These are phyloP conservation scores for Falco berigora DNA, from an alignment of 2,797 vertebrate genomes.

Conservation along the genomic window DNA sequence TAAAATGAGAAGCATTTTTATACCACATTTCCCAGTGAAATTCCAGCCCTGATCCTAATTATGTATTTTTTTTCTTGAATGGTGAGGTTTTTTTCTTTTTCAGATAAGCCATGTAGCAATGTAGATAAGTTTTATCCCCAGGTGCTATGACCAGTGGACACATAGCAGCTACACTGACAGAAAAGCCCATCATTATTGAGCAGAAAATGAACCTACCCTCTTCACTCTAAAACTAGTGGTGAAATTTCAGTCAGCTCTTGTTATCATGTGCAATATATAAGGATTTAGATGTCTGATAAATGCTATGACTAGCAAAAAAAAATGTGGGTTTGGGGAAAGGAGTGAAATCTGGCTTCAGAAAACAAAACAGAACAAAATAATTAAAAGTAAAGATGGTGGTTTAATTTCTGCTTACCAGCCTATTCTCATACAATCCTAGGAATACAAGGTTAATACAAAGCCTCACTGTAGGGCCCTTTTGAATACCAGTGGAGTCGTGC, in stretches of 20 bases:
- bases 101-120: neutral
- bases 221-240: neutral
- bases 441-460: neutral
- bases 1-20: slow-evolving; percentile 70
- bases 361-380: neutral
- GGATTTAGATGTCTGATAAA: neutral
- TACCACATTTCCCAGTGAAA: slow-evolving; percentile 41
- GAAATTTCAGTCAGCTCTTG: neutral
- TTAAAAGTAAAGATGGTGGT: neutral
- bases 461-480: neutral
- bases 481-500: neutral
- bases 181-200: neutral
- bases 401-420: neutral
- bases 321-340: neutral
- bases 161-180: neutral
- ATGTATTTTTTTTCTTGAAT: neutral
- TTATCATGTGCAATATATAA: neutral
- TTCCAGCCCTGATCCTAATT: slow-evolving; percentile 33
- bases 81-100: neutral
- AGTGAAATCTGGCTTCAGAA: neutral
- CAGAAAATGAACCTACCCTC: neutral
- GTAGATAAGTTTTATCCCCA: neutral
- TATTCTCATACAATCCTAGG: neutral
- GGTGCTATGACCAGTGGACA: neutral
- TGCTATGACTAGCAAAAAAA: neutral